A percentile compares a stretch with the other conserved stretches of the same genome.
Evolutionary conservation across 2,797 vertebrate species (phyloP).

Genomic region (Hydrophis major): DNA sequence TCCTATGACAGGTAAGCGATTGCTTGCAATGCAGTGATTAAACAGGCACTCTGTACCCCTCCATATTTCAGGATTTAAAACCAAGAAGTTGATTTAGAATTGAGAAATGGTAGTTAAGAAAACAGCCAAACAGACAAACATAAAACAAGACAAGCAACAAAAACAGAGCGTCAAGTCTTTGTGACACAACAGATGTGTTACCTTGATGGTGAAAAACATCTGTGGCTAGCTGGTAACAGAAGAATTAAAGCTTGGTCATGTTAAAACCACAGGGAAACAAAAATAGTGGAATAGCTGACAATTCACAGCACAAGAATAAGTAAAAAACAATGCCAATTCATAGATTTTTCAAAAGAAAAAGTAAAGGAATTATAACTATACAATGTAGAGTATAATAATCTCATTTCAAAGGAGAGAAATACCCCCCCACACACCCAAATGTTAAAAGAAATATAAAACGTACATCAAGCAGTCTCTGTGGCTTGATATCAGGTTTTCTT

Average conservation of each 20-base stretch:
- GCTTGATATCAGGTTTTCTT: neutral
- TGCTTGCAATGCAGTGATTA: neutral
- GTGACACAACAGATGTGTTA: neutral
- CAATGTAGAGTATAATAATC: neutral
- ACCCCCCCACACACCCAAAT: neutral
- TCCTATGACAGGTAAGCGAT: neutral
- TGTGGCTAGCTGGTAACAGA: neutral
- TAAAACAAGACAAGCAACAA: neutral
- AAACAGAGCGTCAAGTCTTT: neutral
- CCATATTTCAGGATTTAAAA: neutral
- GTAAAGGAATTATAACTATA: neutral
- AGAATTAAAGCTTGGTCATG: neutral
- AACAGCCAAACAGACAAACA: neutral
- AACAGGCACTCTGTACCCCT: neutral
- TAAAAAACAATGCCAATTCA: neutral
- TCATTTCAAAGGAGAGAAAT: neutral
- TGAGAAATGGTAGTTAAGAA: neutral
- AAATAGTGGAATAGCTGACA: neutral
- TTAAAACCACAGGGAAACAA: neutral
- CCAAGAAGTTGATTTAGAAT: neutral
- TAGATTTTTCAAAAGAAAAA: neutral
- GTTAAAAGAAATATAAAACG: neutral
- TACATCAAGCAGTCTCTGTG: neutral
- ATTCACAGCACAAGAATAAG: neutral
- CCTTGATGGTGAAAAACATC: neutral